Evolutionary conservation across 2,888 invertebrate species (phyloP).

Genomic region (Pyrrhosoma nymphula): DNA sequence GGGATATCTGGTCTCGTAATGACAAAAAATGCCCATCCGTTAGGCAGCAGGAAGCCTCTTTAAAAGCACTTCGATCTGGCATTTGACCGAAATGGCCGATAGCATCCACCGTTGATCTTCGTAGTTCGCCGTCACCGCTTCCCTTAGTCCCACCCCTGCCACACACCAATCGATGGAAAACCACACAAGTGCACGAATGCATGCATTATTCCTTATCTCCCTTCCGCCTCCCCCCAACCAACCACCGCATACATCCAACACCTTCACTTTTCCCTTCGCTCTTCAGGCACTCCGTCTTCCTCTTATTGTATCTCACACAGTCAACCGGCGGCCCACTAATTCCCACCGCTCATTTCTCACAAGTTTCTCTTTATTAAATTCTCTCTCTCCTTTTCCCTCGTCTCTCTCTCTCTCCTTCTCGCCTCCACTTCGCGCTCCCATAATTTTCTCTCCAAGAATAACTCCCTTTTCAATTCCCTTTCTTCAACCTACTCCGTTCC

Average conservation of each 20-base stretch:
- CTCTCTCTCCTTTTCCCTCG: background rate
- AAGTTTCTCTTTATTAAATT: constrained; percentile 62
- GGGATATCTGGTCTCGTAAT: background rate
- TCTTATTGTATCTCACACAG: constrained; percentile 30
- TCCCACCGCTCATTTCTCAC: constrained; percentile 50
- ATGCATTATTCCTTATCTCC: background rate
- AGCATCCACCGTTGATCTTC: background rate
- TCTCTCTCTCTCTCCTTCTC: background rate
- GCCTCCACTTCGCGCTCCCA: background rate
- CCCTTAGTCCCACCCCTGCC: background rate
- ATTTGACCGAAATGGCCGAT: background rate
- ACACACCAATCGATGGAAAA: too few species aligned
- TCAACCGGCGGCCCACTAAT: background rate
- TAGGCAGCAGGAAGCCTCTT: background rate
- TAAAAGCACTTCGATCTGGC: background rate
- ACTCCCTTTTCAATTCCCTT: background rate
- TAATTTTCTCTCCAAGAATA: background rate
- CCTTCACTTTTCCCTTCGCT: background rate
- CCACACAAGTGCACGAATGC: background rate
- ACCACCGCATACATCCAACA: background rate
- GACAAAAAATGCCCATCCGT: background rate
- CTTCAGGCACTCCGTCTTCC: constrained; percentile 46
- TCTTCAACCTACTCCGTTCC: background rate
- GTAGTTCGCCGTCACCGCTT: background rate
- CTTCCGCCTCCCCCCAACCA: background rate